phyloP scores from a whole-genome alignment of 1,140 invertebrate genomes.

The Apis cerana region DNA sequence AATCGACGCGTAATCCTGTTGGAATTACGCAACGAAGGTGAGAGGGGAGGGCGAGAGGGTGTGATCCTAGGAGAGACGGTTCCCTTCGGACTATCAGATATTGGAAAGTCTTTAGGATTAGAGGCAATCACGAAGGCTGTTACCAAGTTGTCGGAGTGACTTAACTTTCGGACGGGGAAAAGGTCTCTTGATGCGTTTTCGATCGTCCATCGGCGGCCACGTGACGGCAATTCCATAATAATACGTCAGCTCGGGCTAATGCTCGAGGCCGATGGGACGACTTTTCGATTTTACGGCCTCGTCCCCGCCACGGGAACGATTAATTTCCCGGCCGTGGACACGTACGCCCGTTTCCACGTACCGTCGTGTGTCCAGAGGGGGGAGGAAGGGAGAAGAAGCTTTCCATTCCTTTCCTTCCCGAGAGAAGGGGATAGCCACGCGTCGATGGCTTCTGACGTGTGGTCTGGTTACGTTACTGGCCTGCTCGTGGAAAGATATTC shows the following conservation, averaged over 20 bases:
- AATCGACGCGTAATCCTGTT: too few species aligned
- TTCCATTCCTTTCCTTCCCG: not conserved
- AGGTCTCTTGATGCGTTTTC: slow-evolving; percentile 65
- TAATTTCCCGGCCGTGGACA: slow-evolving; percentile 44
- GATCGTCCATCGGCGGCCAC: slow-evolving; percentile 62
- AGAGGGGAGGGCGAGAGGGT: too few species aligned
- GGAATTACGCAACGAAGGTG: too few species aligned
- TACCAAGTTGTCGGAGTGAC: slow-evolving; percentile 68
- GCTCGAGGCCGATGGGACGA: slow-evolving; percentile 18
- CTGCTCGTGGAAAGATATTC: not conserved
- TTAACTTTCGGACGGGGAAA: slow-evolving; percentile 63
- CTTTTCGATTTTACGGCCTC: slow-evolving; percentile 57
- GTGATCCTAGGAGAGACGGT: slow-evolving; percentile 39
- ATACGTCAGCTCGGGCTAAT: slow-evolving; percentile 61
- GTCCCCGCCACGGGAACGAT: slow-evolving; percentile 39
- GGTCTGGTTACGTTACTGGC: not conserved
- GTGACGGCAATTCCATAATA: slow-evolving; percentile 69
- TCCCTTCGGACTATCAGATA: slow-evolving; percentile 64
- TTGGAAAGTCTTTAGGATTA: slow-evolving; percentile 72
- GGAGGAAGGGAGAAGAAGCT: not conserved
- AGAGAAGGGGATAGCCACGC: slow-evolving; percentile 4
- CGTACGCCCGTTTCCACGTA: not conserved
- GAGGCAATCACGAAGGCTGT: slow-evolving; percentile 65
- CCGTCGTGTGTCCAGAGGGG: not conserved
- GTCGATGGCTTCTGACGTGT: not conserved